Evolutionary conservation across 2,113 vertebrate genomes (phyloP), one percentile per base, ranked within the genome.

Genomic region (Heterocephalus glaber): DNA sequence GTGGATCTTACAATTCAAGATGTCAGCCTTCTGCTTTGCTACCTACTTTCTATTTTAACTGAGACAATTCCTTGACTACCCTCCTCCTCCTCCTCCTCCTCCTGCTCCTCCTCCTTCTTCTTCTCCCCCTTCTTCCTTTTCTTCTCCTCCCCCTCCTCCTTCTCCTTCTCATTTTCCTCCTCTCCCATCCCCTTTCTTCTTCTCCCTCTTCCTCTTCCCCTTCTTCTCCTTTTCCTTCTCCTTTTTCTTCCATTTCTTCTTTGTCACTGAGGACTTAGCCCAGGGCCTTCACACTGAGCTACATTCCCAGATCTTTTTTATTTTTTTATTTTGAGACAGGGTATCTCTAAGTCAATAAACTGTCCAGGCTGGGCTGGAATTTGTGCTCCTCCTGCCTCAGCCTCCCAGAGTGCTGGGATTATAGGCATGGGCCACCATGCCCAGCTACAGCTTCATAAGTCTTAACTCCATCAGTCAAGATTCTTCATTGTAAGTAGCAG

Each of bases 71-170:
- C 56, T 35, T 70, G 12, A 30, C 22, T 28, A 14, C n/a, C 3
- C 16, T 38, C 38, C n/a, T 38, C 14, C 66, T 20, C 20, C 20
- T 3, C n/a, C 63, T 5, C 20, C 68, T 22, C 16, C n/a, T 38
- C 5, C 68, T 4, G 1, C 68, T 41, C 4, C n/a, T 24, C 1
- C n/a, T 41, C 1, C 8, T 41, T 9, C 8, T 22, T 4, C n/a
- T 11, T 14, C n/a, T 38, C 5, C 35, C 12, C 17, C 7, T 22
- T 22, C 17, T 22, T 38, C 35, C 1, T 38, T 7, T 38, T 7
- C 33, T 30, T 12, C 61, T 38, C n/a, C 19, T 22, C 6, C n/a
- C n/a, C 17, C 68, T 38, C 16, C 8, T 7, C 20, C 7, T 38
- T 70, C 19, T 1, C 8, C 16, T 22, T 22, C n/a, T 10, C 22